Base-by-base conservation (phyloP, 2,888 invertebrate species). In the Leptinotarsa tumamoca region DNA sequence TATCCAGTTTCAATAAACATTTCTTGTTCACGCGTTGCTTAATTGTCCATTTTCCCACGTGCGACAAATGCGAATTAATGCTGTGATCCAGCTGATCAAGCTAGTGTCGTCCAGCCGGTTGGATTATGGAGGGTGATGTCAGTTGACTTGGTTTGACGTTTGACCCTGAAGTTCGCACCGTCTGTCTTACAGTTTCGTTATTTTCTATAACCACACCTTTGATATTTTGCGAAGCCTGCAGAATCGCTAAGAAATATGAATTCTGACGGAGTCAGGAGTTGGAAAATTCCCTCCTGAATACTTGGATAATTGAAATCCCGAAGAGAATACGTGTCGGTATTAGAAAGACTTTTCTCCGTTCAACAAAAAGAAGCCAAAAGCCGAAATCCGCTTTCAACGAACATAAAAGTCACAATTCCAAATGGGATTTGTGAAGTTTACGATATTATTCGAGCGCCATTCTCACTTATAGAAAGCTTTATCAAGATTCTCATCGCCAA, bases 321-420 rank as follows among this genome's bases (percentile, higher is more conserved):
- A 43, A 69, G 71, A 77, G 72, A 77, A 77, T 74, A 72, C 66
- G 74, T 77, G 77, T 74, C 61, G 68, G 54, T 71, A 74, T 74
- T 72, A 77, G 68, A 74, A 72, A 72, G 74, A 69, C 66, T 77
- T 72, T 72, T 67, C 69, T 73, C 68, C 70, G 68, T 73, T 66
- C 71, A 71, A 87, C 87, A 87, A 88, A 87, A 87, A 87, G 87
- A 87, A 87, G 85, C 85, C 86, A 85, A 86, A 86, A 85, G 86
- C 86, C 86, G 84, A 88, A 88, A 88, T 88, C 89, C 87, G 84
- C 88, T 89, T 89, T 88, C 86, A 87, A 85, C 84, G 85, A 84
- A 87, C 88, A 89, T 89, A 89, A 89, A 89, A 89, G 89, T 89
- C 89, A 89, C 89, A 88, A 88, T 89, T 88, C 88, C 86, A 87